Conservation (phyloP, 2,113 vertebrate genomes). For the Oceanites oceanicus region DNA sequence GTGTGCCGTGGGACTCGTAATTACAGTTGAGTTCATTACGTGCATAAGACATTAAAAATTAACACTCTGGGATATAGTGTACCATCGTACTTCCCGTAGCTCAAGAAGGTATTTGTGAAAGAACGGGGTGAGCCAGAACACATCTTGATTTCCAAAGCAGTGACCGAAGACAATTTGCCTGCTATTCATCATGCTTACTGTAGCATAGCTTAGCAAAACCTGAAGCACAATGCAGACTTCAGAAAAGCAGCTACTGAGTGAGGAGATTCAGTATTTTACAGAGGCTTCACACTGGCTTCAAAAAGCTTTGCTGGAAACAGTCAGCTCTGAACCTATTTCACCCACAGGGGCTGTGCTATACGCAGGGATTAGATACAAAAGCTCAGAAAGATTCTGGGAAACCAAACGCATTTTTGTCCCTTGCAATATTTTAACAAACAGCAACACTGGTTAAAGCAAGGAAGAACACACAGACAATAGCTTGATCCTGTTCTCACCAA, state of each 20-base stretch:
- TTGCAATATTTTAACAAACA: background rate
- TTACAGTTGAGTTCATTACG: conserved; percentile 26
- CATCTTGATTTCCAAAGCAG: conserved; percentile 18
- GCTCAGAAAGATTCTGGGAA: background rate
- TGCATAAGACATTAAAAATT: conserved; percentile 39
- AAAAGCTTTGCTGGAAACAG: background rate
- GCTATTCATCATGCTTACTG: background rate
- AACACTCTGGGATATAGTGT: background rate
- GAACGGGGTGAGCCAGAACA: background rate
- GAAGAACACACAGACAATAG: background rate
- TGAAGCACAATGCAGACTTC: background rate
- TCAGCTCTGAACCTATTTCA: background rate
- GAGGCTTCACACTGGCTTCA: background rate
- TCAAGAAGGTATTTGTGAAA: background rate
- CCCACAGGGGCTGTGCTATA: background rate
- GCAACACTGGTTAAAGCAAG: background rate
- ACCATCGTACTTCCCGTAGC: background rate
- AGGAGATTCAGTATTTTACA: background rate
- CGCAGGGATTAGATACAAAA: background rate
- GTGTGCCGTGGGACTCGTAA: background rate
- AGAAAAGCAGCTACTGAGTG: background rate
- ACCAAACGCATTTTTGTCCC: background rate
- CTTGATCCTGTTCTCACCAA: background rate
- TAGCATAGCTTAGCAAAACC: conserved; percentile 6
- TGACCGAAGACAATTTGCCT: background rate